Base-by-base conservation (phyloP, 2,888 invertebrate genomes). In the Endomychus coccineus region DNA sequence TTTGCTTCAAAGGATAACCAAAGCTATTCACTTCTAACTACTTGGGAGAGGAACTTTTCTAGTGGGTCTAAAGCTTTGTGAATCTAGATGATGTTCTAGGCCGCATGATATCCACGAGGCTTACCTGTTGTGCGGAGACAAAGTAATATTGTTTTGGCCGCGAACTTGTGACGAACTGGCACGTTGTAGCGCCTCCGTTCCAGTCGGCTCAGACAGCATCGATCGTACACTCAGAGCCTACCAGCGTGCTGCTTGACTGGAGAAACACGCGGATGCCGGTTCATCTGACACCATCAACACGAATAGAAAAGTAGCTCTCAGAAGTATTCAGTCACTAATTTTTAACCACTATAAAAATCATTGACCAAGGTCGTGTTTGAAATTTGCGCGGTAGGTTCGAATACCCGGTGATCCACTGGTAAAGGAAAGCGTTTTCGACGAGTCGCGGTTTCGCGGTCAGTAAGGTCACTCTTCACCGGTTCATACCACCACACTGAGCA, bases 401-500 rank as follows among this genome's bases (percentile, higher is more conserved):
- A n/a, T n/a, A n/a, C n/a, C n/a, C n/a, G n/a, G n/a, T n/a, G n/a
- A n/a, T n/a, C n/a, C n/a, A n/a, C n/a, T n/a, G n/a, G n/a, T n/a
- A n/a, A n/a, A n/a, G n/a, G n/a, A n/a, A n/a, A n/a, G n/a, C n/a
- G n/a, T n/a, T n/a, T 10, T 13, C 21, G 29, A 12, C 24, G 30
- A 24, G 36, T 31, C 14, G 10, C 31, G 16, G 13, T 15, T 28
- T 22, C 27, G 22, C 32, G 40, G 12, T 9, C 16, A 35, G 35
- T 24, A 24, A 49, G 59, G 54, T 57, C 58, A 57, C 59, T 58
- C 59, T 58, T 60, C 59, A 59, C 58, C 61, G 61, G 57, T 56
- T 58, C 62, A 61, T 63, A 57, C 59, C 60, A 62, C 55, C 59
- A 58, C 57, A 61, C 61, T 61, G 58, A 57, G 55, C 46, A 48